These are phyloP conservation scores for Thecophora atra DNA, from an alignment of 2,888 invertebrate genomes.

Conservation along the genomic window DNA sequence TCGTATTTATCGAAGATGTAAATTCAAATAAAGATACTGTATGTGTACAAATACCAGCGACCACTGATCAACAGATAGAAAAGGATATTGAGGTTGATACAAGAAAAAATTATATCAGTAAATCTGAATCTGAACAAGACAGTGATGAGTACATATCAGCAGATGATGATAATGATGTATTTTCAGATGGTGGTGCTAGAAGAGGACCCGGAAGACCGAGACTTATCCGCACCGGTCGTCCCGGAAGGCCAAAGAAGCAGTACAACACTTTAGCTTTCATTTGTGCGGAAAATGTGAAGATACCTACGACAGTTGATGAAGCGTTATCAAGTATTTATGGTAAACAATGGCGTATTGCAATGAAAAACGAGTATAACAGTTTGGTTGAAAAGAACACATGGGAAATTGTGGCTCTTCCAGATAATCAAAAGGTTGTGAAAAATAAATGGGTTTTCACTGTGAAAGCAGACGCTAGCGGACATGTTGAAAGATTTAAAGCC, in stretches of 20 bases:
- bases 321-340: conserved; percentile 17
- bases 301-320: conserved; percentile 17
- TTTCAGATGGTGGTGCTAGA: too few relatives aligned
- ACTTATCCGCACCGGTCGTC: too few relatives aligned
- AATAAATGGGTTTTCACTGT: conserved; percentile 36
- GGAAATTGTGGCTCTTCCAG: conserved; percentile 28
- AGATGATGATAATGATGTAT: too few relatives aligned
- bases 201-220: too few relatives aligned
- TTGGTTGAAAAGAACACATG: conserved; percentile 31
- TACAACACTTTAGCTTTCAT: conserved; percentile 23
- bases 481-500: conserved; percentile 33
- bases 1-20: neutral
- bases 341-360: too few relatives aligned
- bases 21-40: neutral
- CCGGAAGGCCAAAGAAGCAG: too few relatives aligned
- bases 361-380: too few relatives aligned
- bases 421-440: conserved; percentile 14
- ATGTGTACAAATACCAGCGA: neutral
- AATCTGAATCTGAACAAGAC: conserved; percentile 30
- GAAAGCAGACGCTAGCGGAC: conserved; percentile 29
- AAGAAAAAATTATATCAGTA: neutral
- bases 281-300: neutral
- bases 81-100: neutral
- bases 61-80: neutral
- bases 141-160: neutral